phyloP scores from a whole-genome alignment of 2,797 vertebrate species.

The Adelosebastes latens region DNA sequence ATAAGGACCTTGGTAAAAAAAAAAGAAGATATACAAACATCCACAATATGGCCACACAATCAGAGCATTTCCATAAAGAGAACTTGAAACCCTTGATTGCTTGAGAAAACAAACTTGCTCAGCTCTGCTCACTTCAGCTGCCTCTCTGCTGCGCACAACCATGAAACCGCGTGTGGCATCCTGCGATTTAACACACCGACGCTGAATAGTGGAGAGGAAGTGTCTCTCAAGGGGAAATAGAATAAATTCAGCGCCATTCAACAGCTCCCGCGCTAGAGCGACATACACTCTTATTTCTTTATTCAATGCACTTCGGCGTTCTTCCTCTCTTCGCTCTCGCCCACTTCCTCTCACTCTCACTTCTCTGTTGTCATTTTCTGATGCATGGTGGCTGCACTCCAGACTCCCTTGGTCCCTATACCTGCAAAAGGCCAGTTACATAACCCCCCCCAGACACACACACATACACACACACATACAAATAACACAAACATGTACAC shows the following conservation, averaged over 20 bases:
- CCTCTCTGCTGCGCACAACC: slow-evolving; percentile 63
- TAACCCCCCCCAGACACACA: slow-evolving; percentile 31
- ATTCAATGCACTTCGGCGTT: slow-evolving; percentile 47
- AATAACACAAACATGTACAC: slow-evolving; percentile 17
- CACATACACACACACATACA: neutral
- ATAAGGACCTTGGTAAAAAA: neutral
- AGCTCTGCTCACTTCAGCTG: slow-evolving; percentile 58
- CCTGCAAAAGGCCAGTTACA: slow-evolving; percentile 61
- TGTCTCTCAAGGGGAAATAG: slow-evolving; percentile 72
- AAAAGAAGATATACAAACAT: slow-evolving; percentile 38
- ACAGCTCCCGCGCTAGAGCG: slow-evolving; percentile 51
- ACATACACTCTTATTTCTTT: slow-evolving; percentile 62
- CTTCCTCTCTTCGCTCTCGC: slow-evolving; percentile 38
- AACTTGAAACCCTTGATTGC: slow-evolving; percentile 70
- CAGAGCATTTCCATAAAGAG: slow-evolving; percentile 49
- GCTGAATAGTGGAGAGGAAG: slow-evolving; percentile 77
- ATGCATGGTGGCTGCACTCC: slow-evolving; percentile 59
- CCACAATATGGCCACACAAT: slow-evolving; percentile 50
- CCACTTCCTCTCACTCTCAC: slow-evolving; percentile 50
- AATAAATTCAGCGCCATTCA: slow-evolving; percentile 74
- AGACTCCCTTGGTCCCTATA: slow-evolving; percentile 44
- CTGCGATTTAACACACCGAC: slow-evolving; percentile 71
- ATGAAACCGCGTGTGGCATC: slow-evolving; percentile 77
- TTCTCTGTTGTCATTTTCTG: slow-evolving; percentile 57
- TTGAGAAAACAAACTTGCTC: slow-evolving; percentile 63